phyloP scores from a whole-genome alignment of 2,113 vertebrate genomes.

The Lota lota region DNA sequence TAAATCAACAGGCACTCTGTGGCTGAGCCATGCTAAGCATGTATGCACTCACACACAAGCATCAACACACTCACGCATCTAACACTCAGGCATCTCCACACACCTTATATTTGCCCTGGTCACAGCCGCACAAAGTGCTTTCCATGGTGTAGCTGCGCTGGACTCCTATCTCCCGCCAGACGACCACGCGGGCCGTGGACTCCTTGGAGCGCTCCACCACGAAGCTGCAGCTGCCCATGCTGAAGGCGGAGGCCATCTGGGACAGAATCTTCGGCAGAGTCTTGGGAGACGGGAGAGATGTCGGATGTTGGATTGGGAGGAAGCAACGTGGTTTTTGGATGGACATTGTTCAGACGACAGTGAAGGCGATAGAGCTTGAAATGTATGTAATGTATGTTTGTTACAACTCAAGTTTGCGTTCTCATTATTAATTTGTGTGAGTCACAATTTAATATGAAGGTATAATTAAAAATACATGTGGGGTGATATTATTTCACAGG shows the following conservation, averaged over 20 bases:
- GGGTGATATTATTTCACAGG: no score
- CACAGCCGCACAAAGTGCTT: conserved; percentile 95
- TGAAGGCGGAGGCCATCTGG: conserved; percentile 93
- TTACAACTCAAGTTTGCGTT: no score
- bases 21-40: no score
- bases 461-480: no score
- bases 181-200: conserved; percentile 93
- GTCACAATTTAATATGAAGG: no score
- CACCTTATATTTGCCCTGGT: conserved; percentile 96
- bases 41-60: not conserved
- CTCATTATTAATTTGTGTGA: no score
- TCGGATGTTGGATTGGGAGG: no score
- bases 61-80: conserved; percentile 7
- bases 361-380: no score
- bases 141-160: conserved; percentile 98
- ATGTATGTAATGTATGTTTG: no score
- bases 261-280: conserved; percentile 92
- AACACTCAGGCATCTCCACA: not conserved
- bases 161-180: conserved; percentile 96
- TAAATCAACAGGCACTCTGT: not conserved
- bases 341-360: not conserved
- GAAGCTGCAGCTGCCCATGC: conserved; percentile 96
- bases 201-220: conserved; percentile 98
- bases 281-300: conserved; percentile 51
- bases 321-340: no score